Conservation (phyloP, 1,140 invertebrate species). For the Polypedilum pembai region DNA sequence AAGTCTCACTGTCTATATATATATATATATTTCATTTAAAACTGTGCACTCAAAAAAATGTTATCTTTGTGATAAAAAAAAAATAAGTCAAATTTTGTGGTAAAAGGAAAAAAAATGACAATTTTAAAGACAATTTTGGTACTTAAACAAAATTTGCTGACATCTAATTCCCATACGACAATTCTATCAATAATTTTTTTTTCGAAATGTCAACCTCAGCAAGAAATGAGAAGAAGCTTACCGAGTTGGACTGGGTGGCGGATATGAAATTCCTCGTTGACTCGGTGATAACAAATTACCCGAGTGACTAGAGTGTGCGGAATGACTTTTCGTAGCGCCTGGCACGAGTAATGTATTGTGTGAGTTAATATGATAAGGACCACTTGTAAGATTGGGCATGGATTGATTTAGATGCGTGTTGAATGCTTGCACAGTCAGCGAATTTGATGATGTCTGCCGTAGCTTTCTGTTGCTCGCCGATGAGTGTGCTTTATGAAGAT, state of each 20-base stretch:
- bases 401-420: constrained; percentile 59
- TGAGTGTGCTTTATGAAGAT: constrained; percentile 34
- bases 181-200: too few species aligned
- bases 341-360: constrained; percentile 49
- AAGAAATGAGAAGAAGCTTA: constrained; percentile 31
- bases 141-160: too few species aligned
- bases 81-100: too few species aligned
- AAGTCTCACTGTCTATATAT: too few species aligned
- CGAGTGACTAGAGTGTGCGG: constrained; percentile 40
- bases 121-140: background rate
- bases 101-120: background rate
- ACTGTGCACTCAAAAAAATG: background rate
- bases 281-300: constrained; percentile 45
- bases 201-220: too few species aligned
- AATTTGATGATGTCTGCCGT: constrained; percentile 52
- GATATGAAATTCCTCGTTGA: constrained; percentile 63
- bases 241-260: constrained; percentile 65
- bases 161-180: too few species aligned
- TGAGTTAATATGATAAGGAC: constrained; percentile 30
- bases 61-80: too few species aligned
- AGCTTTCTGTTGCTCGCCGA: constrained; percentile 32
- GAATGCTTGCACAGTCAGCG: constrained; percentile 63
- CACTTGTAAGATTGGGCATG: constrained; percentile 56
- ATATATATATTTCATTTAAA: background rate
- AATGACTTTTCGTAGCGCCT: constrained; percentile 45